phyloP scores from a whole-genome alignment of 2,113 vertebrate species.

The Paramormyrops kingsleyae region DNA sequence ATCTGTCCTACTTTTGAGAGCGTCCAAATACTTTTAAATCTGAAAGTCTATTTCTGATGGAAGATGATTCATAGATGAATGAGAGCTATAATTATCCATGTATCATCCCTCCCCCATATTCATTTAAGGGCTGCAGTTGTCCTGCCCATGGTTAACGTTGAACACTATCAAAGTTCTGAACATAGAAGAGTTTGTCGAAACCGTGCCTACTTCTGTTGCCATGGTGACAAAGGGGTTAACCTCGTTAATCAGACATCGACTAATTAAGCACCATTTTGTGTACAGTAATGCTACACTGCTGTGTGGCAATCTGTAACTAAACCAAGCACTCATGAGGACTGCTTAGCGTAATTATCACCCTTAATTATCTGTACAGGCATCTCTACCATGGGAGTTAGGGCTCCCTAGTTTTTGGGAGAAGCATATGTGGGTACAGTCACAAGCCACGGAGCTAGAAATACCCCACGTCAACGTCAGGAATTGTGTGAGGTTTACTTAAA shows the following conservation, averaged over 20 bases:
- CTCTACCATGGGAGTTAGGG: background rate
- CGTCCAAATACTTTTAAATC: background rate
- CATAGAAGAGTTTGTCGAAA: conserved; percentile 4
- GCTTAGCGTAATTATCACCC: conserved; percentile 33
- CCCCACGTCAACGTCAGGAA: background rate
- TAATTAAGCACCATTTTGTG: conserved; percentile 49
- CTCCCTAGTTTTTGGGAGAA: background rate
- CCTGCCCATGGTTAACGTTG: background rate
- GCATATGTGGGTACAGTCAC: background rate
- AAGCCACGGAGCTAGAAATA: background rate
- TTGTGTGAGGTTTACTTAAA: background rate
- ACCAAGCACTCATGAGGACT: conserved; percentile 28
- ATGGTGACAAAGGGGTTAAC: conserved; percentile 44
- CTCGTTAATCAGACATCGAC: conserved; percentile 47
- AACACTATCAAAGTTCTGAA: conserved; percentile 14
- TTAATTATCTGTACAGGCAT: conserved; percentile 28
- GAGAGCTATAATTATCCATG: background rate
- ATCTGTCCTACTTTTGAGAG: background rate
- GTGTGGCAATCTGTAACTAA: conserved; percentile 34
- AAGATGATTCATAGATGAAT: background rate
- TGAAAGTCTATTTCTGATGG: background rate
- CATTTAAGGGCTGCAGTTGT: background rate
- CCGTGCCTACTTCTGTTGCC: conserved; percentile 34
- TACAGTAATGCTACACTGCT: conserved; percentile 51
- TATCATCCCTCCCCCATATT: background rate